These are phyloP conservation scores for Graptemys geographica DNA, from an alignment of 2,797 vertebrate genomes.

Conservation along the genomic window DNA sequence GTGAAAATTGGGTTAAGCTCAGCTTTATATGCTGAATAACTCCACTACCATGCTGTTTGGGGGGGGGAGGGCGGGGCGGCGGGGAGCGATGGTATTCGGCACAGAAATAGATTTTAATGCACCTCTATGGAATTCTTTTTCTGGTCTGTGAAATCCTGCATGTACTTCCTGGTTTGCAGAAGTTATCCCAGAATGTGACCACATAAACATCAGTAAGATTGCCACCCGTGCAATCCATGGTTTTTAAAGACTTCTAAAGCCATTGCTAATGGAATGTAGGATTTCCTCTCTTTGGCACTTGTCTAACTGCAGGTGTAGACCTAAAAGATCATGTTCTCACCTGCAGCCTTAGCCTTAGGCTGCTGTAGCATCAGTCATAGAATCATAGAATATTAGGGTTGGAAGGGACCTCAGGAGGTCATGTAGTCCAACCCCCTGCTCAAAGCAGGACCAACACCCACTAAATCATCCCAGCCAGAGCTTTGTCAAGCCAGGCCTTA, in stretches of 20 bases:
- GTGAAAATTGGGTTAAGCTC: not conserved
- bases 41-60: too few species aligned
- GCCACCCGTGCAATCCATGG: not conserved
- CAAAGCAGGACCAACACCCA: too few species aligned
- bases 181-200: not conserved
- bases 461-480: too few species aligned
- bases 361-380: not conserved
- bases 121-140: not conserved
- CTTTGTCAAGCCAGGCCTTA: too few species aligned
- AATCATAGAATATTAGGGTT: too few species aligned
- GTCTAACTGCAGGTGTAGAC: rapidly evolving
- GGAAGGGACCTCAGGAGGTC: too few species aligned
- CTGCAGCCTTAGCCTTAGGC: not conserved
- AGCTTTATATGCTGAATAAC: too few species aligned
- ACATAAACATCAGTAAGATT: not conserved
- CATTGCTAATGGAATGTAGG: not conserved
- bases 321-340: not conserved
- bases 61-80: too few species aligned
- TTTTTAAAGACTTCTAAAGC: not conserved
- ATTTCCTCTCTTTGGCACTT: not conserved
- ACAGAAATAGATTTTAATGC: not conserved
- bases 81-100: not conserved
- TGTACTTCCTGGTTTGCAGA: not conserved
- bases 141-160: not conserved
- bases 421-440: too few species aligned